These are phyloP conservation scores for Geothlypis trichas DNA, from an alignment of 2,113 vertebrate genomes.

Conservation along the genomic window DNA sequence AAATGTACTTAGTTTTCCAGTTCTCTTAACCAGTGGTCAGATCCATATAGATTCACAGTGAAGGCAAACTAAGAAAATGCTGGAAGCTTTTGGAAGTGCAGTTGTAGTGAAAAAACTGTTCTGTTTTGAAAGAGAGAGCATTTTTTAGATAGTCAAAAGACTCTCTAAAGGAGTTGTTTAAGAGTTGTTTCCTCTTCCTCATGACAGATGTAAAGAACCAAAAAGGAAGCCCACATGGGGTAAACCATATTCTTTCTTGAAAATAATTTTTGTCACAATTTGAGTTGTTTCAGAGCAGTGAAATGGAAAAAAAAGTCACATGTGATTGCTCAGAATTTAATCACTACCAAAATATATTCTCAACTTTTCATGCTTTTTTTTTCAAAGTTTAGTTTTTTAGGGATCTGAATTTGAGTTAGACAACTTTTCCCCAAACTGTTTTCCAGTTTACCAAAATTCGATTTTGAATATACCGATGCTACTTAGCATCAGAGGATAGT, in stretches of 20 bases:
- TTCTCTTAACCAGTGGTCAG: not conserved
- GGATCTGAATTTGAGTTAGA: not conserved
- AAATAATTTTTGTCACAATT: not conserved
- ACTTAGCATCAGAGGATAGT: not conserved
- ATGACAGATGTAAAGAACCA: not conserved
- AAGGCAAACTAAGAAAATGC: not conserved
- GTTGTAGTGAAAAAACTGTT: not conserved
- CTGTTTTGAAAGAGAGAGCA: not conserved
- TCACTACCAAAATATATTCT: not conserved
- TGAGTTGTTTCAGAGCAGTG: not conserved
- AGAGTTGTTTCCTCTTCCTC: not conserved
- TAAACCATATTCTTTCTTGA: not conserved
- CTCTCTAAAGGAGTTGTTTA: not conserved
- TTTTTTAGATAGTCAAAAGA: not conserved
- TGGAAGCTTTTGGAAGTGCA: not conserved
- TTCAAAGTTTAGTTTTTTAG: not conserved
- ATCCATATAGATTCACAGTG: not conserved
- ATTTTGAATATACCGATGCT: not conserved
- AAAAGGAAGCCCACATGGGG: not conserved
- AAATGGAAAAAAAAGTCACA: not conserved
- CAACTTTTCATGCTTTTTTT: not conserved
- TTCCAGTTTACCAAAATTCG: not conserved
- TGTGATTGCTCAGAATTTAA: not conserved
- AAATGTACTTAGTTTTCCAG: not conserved
- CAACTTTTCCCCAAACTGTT: not conserved